These are phyloP conservation scores for Rhinolophus sinicus DNA, from an alignment of 2,113 vertebrate genomes.

Conservation along the genomic window DNA sequence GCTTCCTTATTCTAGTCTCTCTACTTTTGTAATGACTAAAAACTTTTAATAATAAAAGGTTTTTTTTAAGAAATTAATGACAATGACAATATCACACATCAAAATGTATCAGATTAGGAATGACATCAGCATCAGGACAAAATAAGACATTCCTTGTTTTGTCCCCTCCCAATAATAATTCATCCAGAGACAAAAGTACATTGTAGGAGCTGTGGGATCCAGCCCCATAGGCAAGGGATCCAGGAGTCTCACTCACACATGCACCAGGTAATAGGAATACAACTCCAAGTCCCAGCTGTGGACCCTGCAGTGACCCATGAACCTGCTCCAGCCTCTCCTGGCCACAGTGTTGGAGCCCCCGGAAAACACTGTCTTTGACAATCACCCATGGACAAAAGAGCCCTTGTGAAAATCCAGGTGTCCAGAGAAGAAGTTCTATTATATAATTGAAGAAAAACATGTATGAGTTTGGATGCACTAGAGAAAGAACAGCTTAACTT, in stretches of 20 bases:
- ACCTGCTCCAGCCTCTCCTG: not conserved
- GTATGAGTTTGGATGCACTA: not conserved
- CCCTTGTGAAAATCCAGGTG: not conserved
- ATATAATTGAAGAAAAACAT: not conserved
- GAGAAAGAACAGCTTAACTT: not conserved
- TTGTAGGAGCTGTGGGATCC: not conserved
- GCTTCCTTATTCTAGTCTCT: not conserved
- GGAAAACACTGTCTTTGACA: not conserved
- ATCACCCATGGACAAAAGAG: not conserved
- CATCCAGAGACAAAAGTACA: not conserved
- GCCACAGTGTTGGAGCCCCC: not conserved
- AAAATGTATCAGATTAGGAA: not conserved
- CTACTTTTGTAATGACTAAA: not conserved
- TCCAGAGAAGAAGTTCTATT: not conserved
- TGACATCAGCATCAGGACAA: not conserved
- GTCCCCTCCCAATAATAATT: not conserved
- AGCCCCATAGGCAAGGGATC: not conserved
- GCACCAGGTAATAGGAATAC: not conserved
- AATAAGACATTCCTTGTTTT: not conserved
- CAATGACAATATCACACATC: slow-evolving; percentile 7
- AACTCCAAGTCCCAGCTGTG: not conserved
- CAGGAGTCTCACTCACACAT: not conserved
- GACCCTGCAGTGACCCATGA: not conserved
- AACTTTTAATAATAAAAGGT: not conserved
- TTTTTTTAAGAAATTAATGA: not conserved